Conservation (phyloP, 2,888 invertebrate genomes). For the Chironomus tentans region DNA sequence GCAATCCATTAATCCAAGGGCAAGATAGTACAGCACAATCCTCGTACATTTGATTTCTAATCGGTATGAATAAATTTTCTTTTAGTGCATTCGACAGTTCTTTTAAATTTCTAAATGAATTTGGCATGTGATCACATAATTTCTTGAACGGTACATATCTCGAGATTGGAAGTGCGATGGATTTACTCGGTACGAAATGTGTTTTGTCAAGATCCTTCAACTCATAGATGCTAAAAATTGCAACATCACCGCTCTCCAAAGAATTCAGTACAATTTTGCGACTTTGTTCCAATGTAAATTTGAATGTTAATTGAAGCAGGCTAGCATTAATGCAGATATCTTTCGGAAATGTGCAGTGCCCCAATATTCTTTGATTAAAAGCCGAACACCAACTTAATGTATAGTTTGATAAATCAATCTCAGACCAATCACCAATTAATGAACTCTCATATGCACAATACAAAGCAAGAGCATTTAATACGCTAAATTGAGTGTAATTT, state of each 20-base stretch:
- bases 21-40: not conserved
- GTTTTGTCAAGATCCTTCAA: not conserved
- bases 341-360: not conserved
- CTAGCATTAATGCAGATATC: not conserved
- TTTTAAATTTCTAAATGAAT: slow-evolving; percentile 1
- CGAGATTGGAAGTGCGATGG: not conserved
- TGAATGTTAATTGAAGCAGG: not conserved
- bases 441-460: not conserved
- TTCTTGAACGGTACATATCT: not conserved
- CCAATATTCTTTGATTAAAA: not conserved
- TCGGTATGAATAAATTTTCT: slow-evolving; percentile 1
- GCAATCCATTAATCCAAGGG: not conserved
- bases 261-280: not conserved
- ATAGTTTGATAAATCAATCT: not conserved
- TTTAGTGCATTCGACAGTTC: slow-evolving; percentile 1
- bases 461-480: not conserved
- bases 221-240: not conserved
- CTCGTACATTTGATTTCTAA: not conserved
- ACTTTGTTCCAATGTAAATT: not conserved
- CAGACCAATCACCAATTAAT: not conserved
- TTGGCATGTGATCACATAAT: not conserved
- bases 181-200: not conserved
- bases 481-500: not conserved
- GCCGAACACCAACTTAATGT: not conserved
- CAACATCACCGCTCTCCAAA: not conserved